Percentiles rank a stretch among this genome's conserved stretches.
phyloP scores from a whole-genome alignment of 2,888 invertebrate genomes.

The Tetheella fluctuosa region DNA sequence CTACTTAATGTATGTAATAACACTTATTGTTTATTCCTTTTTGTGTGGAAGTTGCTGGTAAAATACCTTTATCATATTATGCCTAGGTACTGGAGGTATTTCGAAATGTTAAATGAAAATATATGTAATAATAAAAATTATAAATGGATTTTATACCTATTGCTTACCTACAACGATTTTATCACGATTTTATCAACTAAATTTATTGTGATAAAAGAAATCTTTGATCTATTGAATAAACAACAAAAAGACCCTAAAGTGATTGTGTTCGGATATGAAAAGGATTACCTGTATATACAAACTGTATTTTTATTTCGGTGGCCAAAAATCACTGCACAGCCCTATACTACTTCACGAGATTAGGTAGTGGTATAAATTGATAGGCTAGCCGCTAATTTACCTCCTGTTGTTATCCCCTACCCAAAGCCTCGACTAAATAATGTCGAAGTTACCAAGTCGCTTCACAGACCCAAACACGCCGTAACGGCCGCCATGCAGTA shows the following conservation, averaged over 20 bases:
- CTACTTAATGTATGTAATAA: slow-evolving; percentile 9
- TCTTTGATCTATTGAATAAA: no score
- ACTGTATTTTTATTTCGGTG: neutral
- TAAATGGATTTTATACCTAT: no score
- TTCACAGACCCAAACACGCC: neutral
- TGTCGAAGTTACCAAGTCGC: neutral
- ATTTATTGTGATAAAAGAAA: no score
- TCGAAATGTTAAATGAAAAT: no score
- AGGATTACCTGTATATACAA: no score
- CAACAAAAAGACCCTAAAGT: no score
- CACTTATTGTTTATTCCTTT: slow-evolving; percentile 7
- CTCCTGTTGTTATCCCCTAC: neutral
- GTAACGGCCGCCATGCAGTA: neutral
- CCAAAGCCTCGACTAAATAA: neutral
- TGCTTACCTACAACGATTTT: no score
- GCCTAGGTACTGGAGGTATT: neutral
- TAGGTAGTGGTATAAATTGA: neutral
- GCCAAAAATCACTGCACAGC: neutral
- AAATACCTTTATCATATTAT: neutral
- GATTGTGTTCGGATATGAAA: no score
- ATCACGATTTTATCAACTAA: no score
- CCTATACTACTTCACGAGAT: neutral
- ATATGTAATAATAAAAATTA: no score
- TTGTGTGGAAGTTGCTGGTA: neutral
- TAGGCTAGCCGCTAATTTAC: neutral